Evolutionary conservation across 2,888 invertebrate species (phyloP), one percentile per base, ranked within the genome.

Genomic region (Cantharis rufa): DNA sequence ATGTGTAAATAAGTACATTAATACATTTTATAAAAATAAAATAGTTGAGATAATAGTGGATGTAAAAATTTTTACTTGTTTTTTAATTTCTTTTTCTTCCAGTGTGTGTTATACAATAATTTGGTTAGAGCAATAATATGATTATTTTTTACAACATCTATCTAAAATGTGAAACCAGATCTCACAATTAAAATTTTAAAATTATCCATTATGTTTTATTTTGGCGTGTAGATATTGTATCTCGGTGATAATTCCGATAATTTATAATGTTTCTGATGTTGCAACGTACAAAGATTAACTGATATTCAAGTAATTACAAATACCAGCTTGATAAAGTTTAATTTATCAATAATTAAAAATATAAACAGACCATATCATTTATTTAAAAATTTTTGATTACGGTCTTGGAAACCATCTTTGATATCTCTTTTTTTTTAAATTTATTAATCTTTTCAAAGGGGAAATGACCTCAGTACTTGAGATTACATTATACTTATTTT

Each of bases 251-350:
- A 77, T 72, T 64, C 18, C 21, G 71, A 74, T 77, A 48, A 75
- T 75, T 72, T 70, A 64, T 62, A 69, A 71, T 71, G 16, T 74
- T 78, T 78, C 78, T 78, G 64, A 66, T 66, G 72, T 72, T 75
- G 75, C 72, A 78, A 78, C 70, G 78, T 72, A 75, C 78, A 75
- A 75, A 78, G 78, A 78, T 78, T 78, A 78, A 75, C 78, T 75
- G 78, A 75, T 78, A 75, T 28, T 11, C 21, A 21, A 61, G 70
- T 71, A 75, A 78, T 75, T 72, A 75, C 70, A 75, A 75, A 73
- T 69, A 74, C 71, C 74, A 74, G 71, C 69, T 27, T 69, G 74
- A 74, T 76, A 72, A 76, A 71, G 27, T 62, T 27, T 63, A 71
- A 76, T 71, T 72, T 76, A 76, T 76, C 66, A 63, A 72, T 70